Evolutionary conservation across 2,113 vertebrate genomes (phyloP).

Genomic region (Lynx canadensis): DNA sequence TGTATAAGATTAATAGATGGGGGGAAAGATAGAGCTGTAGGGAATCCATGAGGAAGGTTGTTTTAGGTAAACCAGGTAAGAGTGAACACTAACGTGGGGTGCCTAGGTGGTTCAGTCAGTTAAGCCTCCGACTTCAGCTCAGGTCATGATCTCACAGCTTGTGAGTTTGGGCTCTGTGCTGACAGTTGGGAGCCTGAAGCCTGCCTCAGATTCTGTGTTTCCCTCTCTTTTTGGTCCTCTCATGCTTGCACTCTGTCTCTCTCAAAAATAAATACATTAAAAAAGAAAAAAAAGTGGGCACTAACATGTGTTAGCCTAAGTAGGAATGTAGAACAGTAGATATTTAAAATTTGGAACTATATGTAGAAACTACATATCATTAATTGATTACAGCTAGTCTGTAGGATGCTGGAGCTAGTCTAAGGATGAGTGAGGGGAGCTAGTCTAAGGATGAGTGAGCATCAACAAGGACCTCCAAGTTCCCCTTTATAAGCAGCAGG

Average conservation of each 20-base stretch:
- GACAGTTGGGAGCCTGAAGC: no score
- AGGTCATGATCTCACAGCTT: no score
- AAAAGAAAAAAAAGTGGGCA: background rate
- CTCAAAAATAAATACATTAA: no score
- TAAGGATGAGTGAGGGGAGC: background rate
- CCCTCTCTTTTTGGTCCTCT: no score
- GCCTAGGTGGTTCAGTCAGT: no score
- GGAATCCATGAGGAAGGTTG: background rate
- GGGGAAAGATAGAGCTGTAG: background rate
- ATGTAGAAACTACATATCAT: background rate
- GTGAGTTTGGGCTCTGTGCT: no score
- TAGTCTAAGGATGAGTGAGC: background rate
- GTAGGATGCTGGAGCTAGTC: background rate
- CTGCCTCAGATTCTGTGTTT: no score
- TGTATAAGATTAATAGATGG: background rate
- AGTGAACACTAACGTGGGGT: background rate
- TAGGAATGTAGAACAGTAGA: background rate
- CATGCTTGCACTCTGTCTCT: no score
- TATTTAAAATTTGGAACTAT: background rate
- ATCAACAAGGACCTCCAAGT: background rate
- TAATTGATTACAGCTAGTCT: no score
- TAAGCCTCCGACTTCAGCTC: no score
- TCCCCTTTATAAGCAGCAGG: background rate
- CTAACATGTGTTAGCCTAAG: background rate
- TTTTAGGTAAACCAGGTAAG: background rate